These are phyloP conservation scores for Eustalomyia histrio DNA, from an alignment of 2,888 invertebrate species.

Conservation along the genomic window DNA sequence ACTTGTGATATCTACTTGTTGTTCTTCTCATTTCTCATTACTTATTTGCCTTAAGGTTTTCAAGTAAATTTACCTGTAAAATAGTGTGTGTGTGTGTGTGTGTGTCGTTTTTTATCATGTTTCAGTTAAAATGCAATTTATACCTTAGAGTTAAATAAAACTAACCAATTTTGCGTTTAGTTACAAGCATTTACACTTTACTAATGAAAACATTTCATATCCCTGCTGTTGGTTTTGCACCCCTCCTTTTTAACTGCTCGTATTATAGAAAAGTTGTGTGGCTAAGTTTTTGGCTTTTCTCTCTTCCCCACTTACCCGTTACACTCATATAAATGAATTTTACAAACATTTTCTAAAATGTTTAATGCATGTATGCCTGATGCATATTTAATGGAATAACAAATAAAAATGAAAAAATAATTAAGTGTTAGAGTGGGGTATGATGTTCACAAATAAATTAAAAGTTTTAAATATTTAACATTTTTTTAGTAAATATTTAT, in stretches of 20 bases:
- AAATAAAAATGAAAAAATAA: slow-evolving; percentile 5
- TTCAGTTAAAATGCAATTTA: slow-evolving; percentile 40
- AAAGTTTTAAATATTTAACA: neutral
- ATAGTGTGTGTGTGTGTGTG: neutral
- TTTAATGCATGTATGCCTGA: slow-evolving; percentile 33
- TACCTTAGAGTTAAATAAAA: slow-evolving; percentile 12
- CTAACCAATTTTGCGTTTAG: slow-evolving; percentile 49
- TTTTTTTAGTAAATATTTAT: no score
- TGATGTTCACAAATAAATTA: neutral
- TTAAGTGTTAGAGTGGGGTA: neutral
- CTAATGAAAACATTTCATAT: slow-evolving; percentile 24
- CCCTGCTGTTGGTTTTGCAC: neutral
- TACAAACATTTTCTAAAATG: slow-evolving; percentile 16
- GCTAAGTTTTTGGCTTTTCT: neutral
- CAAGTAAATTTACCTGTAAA: neutral
- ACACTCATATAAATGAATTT: slow-evolving; percentile 10
- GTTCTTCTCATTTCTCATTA: neutral
- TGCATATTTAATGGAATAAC: slow-evolving; percentile 24
- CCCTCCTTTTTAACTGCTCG: slow-evolving; percentile 7
- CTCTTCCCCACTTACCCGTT: neutral
- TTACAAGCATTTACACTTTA: slow-evolving; percentile 46
- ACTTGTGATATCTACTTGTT: no score
- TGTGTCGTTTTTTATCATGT: slow-evolving; percentile 4
- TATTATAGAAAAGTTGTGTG: slow-evolving; percentile 2
- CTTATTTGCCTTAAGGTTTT: neutral